Evolutionary conservation across 2,888 invertebrate species (phyloP).

Genomic region (Cataglyphis rosenhaueri): DNA sequence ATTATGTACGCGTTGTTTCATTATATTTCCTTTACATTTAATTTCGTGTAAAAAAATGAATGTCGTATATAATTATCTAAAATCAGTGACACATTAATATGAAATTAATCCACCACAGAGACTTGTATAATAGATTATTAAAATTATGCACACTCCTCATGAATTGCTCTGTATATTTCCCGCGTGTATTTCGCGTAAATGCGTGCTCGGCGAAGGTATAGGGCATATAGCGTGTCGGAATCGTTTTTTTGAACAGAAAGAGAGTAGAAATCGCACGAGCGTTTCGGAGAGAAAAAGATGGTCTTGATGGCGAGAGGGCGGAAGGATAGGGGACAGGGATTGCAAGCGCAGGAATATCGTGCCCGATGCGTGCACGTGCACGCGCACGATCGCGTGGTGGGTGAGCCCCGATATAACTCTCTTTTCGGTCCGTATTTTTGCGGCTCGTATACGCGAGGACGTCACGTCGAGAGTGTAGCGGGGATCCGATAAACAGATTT

Average conservation of each 20-base stretch:
- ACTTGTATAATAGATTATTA: neutral
- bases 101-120: neutral
- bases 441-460: constrained; percentile 49
- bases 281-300: constrained; percentile 33
- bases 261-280: neutral
- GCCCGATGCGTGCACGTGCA: constrained; percentile 51
- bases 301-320: neutral
- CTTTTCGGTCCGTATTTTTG: constrained; percentile 64
- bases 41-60: neutral
- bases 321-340: neutral
- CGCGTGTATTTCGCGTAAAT: neutral
- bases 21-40: neutral
- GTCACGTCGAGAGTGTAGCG: constrained; percentile 57
- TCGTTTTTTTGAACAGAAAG: constrained; percentile 8
- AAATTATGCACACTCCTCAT: neutral
- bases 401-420: constrained; percentile 62
- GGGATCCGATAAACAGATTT: constrained; percentile 57
- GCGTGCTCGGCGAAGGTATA: neutral
- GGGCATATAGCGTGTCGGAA: neutral
- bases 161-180: constrained; percentile 11
- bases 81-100: neutral
- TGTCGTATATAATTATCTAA: neutral
- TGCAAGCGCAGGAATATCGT: constrained; percentile 33
- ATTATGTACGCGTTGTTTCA: neutral
- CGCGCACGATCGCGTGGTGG: constrained; percentile 57